Evolutionary conservation across 2,797 vertebrate species (phyloP), one percentile per base, ranked within the genome.

Genomic region (Xyrichtys novacula): DNA sequence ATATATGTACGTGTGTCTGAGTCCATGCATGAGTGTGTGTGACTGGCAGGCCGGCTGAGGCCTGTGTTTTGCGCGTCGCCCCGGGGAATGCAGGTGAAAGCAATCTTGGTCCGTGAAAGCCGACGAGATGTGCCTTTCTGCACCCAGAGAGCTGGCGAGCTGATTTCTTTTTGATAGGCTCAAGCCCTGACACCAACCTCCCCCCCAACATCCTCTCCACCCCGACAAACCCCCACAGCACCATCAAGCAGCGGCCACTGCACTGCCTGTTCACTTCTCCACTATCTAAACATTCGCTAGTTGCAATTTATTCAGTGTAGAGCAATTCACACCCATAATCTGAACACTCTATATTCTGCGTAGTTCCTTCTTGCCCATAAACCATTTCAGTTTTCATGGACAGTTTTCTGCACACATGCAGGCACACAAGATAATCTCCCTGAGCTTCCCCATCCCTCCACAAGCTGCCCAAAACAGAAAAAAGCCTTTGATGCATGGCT

Each of bases 161-260:
- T 91, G 90, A 93, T 93, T 92, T 90, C 87, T 91, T 91, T 93
- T 91, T 92, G 89, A 93, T 92, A 92, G 90, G 91, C 89, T 89
- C 88, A 91, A 89, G 81, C 80, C 81, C 86, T 85, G 88, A 90
- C 86, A 90, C 78, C 79, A 54, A 31, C 61, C 64, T 68, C 72
- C 74, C 54, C 61, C 72, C 72, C 56, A 59, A 32, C 60, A 57
- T 38, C 59, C 59, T 26, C 70, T 59, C 66, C 71, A n/a, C 76
- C 71, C 65, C 40, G 58, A 54, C 54, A 49, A 71, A 54, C 42
- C 62, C 61, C 67, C 60, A 68, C 58, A 68, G 71, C 74, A 73
- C 62, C 40, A 61, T 71, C 76, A 64, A 77, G 72, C 70, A 55
- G 53, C 14, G 64, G 76, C 64, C 83, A 52, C 10, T 34, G 46